A percentile compares a stretch with the other conserved stretches of the same genome.
phyloP scores from a whole-genome alignment of 2,797 vertebrate genomes.

The Esox masquinongy region DNA sequence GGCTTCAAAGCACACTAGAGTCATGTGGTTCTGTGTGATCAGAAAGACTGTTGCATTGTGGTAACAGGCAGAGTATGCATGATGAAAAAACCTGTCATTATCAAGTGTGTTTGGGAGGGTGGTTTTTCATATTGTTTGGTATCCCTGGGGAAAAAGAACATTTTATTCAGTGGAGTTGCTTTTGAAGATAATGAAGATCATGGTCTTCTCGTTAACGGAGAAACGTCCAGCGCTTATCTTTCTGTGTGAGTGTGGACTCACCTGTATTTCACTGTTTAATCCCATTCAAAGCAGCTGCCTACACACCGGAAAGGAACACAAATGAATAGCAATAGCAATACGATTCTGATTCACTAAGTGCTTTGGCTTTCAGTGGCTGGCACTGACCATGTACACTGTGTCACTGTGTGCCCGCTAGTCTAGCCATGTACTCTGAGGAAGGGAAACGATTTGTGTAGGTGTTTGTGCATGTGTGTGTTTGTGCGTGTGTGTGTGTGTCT shows the following conservation, averaged over 20 bases:
- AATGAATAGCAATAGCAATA: not conserved
- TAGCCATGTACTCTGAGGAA: not conserved
- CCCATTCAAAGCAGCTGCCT: not conserved
- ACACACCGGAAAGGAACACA: not conserved
- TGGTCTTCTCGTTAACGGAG: not conserved
- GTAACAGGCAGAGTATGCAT: not conserved
- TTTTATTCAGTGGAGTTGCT: not conserved
- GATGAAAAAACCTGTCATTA: not conserved
- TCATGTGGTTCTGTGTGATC: not conserved
- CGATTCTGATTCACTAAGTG: not conserved
- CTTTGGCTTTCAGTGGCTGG: not conserved
- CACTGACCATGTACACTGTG: not conserved
- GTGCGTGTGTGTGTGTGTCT: too few species aligned
- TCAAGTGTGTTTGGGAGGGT: not conserved
- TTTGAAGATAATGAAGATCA: not conserved
- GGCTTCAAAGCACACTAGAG: not conserved
- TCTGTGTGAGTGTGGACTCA: not conserved
- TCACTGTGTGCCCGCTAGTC: not conserved
- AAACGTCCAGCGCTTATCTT: not conserved
- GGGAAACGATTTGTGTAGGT: too few species aligned
- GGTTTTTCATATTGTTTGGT: not conserved
- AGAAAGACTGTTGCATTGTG: not conserved
- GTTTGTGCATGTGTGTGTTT: too few species aligned
- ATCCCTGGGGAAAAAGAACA: not conserved
- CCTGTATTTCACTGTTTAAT: not conserved